Evolutionary conservation across 2,797 vertebrate genomes (phyloP).

Genomic region (Avahi laniger): DNA sequence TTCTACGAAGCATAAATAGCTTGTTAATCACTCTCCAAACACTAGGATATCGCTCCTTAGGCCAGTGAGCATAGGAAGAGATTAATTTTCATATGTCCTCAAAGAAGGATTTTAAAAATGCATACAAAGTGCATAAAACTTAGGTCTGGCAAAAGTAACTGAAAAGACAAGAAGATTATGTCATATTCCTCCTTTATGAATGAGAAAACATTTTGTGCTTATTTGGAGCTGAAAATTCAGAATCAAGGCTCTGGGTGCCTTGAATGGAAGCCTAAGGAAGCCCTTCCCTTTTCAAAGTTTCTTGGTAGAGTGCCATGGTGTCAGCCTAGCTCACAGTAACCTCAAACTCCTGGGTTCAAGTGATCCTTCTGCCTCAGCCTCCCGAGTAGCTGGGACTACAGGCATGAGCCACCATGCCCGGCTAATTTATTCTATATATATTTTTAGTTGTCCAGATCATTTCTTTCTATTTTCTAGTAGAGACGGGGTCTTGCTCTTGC

Average conservation of each 20-base stretch:
- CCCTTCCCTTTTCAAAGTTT: background rate
- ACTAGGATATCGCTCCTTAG: background rate
- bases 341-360: too few relatives aligned
- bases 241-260: background rate
- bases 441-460: too few relatives aligned
- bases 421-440: too few relatives aligned
- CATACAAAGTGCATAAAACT: background rate
- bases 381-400: too few relatives aligned
- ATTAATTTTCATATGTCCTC: background rate
- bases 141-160: background rate
- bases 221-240: conserved; percentile 22
- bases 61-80: background rate
- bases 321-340: too few relatives aligned
- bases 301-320: too few relatives aligned
- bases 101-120: background rate
- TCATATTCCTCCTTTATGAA: background rate
- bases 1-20: background rate
- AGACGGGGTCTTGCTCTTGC: too few relatives aligned
- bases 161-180: background rate
- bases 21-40: background rate
- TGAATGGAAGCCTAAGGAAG: background rate
- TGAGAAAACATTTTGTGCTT: background rate
- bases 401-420: too few relatives aligned
- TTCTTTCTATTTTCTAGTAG: too few relatives aligned
- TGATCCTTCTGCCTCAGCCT: too few relatives aligned